A percentile compares a stretch with the other conserved stretches of the same genome.
phyloP scores from a whole-genome alignment of 2,888 invertebrate genomes.

The Epinotia ramella region DNA sequence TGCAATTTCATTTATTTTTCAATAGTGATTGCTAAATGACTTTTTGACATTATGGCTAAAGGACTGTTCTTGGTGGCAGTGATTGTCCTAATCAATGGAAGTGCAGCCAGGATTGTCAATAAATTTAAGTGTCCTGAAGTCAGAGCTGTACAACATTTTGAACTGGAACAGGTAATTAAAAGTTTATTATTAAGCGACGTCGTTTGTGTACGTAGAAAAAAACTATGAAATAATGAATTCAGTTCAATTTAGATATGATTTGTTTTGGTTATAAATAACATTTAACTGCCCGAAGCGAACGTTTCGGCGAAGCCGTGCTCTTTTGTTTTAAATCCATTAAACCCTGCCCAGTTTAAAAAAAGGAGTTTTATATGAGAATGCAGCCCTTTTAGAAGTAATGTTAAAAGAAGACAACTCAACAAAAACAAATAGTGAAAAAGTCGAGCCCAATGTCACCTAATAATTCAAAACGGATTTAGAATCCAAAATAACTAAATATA shows the following conservation, averaged over 20 bases:
- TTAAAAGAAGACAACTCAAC: too few relatives aligned
- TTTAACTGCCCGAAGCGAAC: constrained; percentile 14
- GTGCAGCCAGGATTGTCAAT: constrained; percentile 76
- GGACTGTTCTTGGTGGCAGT: constrained; percentile 54
- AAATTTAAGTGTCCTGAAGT: constrained; percentile 92
- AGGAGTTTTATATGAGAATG: too few relatives aligned
- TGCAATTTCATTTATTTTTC: neutral
- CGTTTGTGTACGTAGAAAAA: neutral
- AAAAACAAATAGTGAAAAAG: neutral
- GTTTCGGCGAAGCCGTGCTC: too few relatives aligned
- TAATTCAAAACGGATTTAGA: neutral
- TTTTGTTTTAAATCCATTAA: too few relatives aligned
- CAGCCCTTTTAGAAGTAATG: too few relatives aligned
- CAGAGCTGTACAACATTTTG: constrained; percentile 91
- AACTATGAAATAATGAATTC: neutral
- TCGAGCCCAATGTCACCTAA: neutral
- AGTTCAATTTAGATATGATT: neutral
- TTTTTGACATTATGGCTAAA: constrained; percentile 52
- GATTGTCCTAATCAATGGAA: constrained; percentile 53
- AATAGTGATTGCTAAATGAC: too few relatives aligned
- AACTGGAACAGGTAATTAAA: constrained; percentile 87
- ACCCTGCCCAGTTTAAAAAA: too few relatives aligned
- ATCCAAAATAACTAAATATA: neutral
- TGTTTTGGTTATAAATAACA: constrained; percentile 22
- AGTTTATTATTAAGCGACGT: neutral